phyloP scores from a whole-genome alignment of 2,113 vertebrate species.

The Dicentrarchus labrax region DNA sequence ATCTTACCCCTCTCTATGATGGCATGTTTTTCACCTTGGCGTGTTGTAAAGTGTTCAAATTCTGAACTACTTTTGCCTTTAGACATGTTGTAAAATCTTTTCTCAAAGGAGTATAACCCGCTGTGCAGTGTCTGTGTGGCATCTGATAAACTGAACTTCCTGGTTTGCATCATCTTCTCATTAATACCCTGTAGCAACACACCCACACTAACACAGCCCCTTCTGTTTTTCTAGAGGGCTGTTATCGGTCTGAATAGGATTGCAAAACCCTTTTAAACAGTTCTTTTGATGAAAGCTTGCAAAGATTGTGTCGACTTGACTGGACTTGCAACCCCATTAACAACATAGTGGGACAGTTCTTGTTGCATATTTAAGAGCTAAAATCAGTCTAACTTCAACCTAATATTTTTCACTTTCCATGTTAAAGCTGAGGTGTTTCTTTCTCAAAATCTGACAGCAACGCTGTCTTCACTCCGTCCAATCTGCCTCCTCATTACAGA shows the following conservation, averaged over 20 bases:
- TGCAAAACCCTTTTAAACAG: neutral
- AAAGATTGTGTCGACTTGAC: neutral
- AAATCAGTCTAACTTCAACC: neutral
- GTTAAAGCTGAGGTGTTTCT: neutral
- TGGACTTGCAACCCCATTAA: neutral
- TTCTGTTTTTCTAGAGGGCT: too few relatives aligned
- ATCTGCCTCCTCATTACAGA: neutral
- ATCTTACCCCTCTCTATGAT: too few relatives aligned
- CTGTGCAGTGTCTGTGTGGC: neutral
- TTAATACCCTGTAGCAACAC: neutral
- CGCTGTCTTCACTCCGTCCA: neutral
- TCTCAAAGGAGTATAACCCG: neutral
- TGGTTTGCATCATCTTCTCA: neutral
- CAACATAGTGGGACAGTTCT: neutral
- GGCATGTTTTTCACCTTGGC: too few relatives aligned
- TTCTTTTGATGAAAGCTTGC: neutral
- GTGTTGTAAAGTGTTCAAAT: neutral
- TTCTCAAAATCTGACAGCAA: constrained; percentile 6
- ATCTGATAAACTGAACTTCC: neutral
- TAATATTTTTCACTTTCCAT: neutral
- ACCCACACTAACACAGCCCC: too few relatives aligned
- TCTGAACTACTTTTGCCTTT: too few relatives aligned
- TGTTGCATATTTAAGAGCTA: neutral
- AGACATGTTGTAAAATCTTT: too few relatives aligned
- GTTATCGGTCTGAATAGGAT: neutral